Evolutionary conservation across 2,113 vertebrate species (phyloP).

Genomic region (Cinclus cinclus): DNA sequence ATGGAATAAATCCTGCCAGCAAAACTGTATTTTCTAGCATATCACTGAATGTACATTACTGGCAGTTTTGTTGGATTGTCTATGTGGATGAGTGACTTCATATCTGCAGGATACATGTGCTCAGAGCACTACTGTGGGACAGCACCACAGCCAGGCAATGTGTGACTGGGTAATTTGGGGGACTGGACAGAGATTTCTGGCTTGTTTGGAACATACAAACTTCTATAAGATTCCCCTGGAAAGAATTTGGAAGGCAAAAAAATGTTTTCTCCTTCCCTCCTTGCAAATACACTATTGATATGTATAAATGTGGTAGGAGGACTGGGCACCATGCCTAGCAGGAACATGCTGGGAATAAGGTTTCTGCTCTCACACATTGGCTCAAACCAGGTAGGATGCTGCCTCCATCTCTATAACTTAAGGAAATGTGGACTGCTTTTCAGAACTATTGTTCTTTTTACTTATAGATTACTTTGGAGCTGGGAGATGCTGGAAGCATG

Average conservation of each 20-base stretch:
- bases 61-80: background rate
- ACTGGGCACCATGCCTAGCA: background rate
- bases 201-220: background rate
- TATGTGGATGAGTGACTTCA: background rate
- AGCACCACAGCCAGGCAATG: fast-evolving
- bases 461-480: background rate
- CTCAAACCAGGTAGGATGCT: background rate
- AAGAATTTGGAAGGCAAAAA: background rate
- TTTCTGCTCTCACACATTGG: background rate
- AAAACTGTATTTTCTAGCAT: background rate
- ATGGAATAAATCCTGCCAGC: background rate
- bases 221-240: background rate
- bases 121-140: background rate
- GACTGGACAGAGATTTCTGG: background rate
- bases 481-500: background rate
- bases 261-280: background rate
- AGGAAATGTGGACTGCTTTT: background rate
- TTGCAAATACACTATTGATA: background rate
- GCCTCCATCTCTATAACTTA: background rate
- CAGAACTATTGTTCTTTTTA: background rate
- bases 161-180: background rate
- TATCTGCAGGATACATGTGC: fast-evolving
- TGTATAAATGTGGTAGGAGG: background rate
- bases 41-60: background rate
- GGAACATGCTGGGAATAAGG: background rate